phyloP scores from a whole-genome alignment of 2,888 invertebrate species.

The Limnephilus marmoratus region DNA sequence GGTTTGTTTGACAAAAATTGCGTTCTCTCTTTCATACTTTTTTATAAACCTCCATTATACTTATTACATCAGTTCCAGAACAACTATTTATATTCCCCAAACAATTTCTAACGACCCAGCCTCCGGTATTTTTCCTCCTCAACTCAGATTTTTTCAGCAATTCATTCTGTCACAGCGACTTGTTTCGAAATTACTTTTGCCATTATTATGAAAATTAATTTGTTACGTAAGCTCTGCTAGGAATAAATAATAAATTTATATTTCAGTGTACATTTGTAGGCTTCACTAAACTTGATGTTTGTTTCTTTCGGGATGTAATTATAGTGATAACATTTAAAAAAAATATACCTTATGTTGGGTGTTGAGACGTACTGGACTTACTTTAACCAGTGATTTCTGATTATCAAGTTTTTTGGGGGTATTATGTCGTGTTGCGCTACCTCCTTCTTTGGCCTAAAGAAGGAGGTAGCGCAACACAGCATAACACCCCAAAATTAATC shows the following conservation, averaged over 20 bases:
- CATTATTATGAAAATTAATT: not conserved
- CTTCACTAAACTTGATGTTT: not conserved
- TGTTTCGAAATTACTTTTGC: not conserved
- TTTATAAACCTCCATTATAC: not conserved
- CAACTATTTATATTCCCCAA: not conserved
- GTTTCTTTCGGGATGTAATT: not conserved
- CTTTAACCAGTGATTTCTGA: not conserved
- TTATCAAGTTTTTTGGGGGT: too few species aligned
- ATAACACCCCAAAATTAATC: too few species aligned
- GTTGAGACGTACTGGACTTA: too few species aligned
- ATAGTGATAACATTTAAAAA: not conserved
- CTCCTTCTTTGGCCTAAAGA: too few species aligned
- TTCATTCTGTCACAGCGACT: not conserved
- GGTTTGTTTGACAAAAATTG: not conserved
- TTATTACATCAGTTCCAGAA: constrained; percentile 2
- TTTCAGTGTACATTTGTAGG: not conserved
- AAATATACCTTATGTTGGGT: not conserved
- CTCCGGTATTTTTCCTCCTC: not conserved
- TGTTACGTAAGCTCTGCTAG: not conserved
- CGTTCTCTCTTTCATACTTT: not conserved
- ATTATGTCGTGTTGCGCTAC: too few species aligned
- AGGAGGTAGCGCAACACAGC: too few species aligned
- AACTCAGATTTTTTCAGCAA: not conserved
- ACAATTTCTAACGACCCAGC: not conserved
- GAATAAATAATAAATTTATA: not conserved